Conservation (phyloP, 1,140 invertebrate species). For the Drosophila paulistorum region DNA sequence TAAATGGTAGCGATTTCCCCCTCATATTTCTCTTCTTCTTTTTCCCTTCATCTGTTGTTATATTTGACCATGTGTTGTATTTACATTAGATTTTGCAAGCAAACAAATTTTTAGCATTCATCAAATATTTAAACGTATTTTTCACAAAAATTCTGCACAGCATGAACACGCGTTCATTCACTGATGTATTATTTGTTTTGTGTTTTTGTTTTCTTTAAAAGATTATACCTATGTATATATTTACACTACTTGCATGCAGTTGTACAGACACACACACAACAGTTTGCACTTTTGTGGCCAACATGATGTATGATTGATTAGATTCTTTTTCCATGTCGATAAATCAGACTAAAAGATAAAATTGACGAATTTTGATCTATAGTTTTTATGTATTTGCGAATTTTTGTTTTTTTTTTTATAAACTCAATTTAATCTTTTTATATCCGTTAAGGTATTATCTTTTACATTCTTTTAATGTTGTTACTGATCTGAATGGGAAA, state of each 20-base stretch:
- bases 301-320: slow-evolving; percentile 70
- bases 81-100: slow-evolving; percentile 59
- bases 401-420: no score
- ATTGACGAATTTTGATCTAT: neutral
- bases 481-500: no score
- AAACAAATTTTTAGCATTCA: slow-evolving; percentile 60
- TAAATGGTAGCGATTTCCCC: neutral
- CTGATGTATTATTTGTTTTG: neutral
- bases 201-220: neutral
- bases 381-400: neutral
- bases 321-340: slow-evolving; percentile 15
- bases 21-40: neutral
- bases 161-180: slow-evolving; percentile 31
- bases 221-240: slow-evolving; percentile 10
- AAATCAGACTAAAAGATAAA: neutral
- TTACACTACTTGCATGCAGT: slow-evolving; percentile 3
- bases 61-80: slow-evolving; percentile 51
- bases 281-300: slow-evolving; percentile 24
- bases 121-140: slow-evolving; percentile 57
- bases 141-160: slow-evolving; percentile 29
- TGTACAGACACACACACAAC: slow-evolving; percentile 14
- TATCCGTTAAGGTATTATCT: no score
- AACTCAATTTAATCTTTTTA: no score
- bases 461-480: no score
- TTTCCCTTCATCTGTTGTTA: slow-evolving; percentile 13